Evolutionary conservation across 1,140 invertebrate species (phyloP).

Genomic region (Drosophila subobscura): DNA sequence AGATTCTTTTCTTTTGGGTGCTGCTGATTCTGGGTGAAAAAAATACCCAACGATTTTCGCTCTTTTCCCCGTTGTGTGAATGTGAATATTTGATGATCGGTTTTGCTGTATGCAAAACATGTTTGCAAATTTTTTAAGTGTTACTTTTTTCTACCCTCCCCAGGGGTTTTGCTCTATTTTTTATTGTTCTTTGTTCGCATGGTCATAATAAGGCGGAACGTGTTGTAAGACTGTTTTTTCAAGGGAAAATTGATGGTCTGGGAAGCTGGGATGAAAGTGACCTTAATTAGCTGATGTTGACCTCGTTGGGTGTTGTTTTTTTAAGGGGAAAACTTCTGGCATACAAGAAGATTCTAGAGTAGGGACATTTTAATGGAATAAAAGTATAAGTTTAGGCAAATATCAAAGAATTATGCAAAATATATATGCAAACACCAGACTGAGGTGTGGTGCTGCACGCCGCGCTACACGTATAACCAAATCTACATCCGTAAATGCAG

Average conservation of each 20-base stretch:
- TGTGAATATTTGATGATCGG: slow-evolving; percentile 75
- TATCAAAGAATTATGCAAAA: no score
- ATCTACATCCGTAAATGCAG: no score
- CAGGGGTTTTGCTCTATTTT: slow-evolving; percentile 42
- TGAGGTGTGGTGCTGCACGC: no score
- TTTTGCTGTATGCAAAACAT: slow-evolving; percentile 75
- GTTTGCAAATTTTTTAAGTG: slow-evolving; percentile 80
- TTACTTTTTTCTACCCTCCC: slow-evolving; percentile 31
- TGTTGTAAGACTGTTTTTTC: slow-evolving; percentile 42
- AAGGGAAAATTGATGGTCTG: slow-evolving; percentile 18
- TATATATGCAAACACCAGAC: no score
- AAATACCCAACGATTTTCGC: slow-evolving; percentile 27
- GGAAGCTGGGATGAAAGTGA: slow-evolving; percentile 32
- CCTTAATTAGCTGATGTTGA: slow-evolving; percentile 61
- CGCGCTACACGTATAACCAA: no score
- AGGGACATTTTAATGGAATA: background rate
- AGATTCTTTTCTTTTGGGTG: slow-evolving; percentile 37
- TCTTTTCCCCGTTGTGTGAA: slow-evolving; percentile 26
- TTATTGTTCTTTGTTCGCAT: slow-evolving; percentile 55
- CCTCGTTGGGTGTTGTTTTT: slow-evolving; percentile 30
- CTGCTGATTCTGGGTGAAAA: slow-evolving; percentile 15
- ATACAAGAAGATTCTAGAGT: slow-evolving; percentile 3
- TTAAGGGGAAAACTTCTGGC: slow-evolving; percentile 5
- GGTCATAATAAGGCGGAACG: slow-evolving; percentile 74
- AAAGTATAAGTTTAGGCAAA: no score